These are phyloP conservation scores for Bombus fervidus DNA, from an alignment of 1,140 invertebrate species.

Conservation along the genomic window DNA sequence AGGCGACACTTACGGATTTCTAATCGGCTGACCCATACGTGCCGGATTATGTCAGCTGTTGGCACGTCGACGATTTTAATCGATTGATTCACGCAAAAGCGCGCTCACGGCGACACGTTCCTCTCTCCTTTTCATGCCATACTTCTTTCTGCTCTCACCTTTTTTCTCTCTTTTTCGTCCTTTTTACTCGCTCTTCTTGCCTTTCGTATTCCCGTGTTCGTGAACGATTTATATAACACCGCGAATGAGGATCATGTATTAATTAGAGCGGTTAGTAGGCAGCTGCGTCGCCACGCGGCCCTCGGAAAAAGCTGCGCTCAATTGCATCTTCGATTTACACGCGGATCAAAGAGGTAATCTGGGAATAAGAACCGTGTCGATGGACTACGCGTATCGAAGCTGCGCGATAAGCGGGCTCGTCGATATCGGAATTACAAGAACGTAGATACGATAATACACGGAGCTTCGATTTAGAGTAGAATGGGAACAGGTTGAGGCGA, in stretches of 20 bases:
- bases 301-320: slow-evolving; percentile 20
- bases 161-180: too few species aligned
- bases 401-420: not conserved
- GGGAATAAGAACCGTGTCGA: not conserved
- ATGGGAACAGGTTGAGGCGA: not conserved
- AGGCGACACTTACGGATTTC: slow-evolving; percentile 55
- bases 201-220: not conserved
- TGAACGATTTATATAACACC: slow-evolving; percentile 21
- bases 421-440: not conserved
- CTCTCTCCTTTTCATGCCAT: slow-evolving; percentile 7
- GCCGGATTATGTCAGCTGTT: slow-evolving; percentile 48
- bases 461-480: not conserved
- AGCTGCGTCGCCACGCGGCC: slow-evolving; percentile 31
- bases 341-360: slow-evolving; percentile 3
- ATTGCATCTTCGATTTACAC: slow-evolving; percentile 26
- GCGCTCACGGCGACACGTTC: not conserved
- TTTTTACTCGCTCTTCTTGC: not conserved
- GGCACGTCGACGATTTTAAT: slow-evolving; percentile 51
- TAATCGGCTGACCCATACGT: slow-evolving; percentile 42
- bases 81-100: slow-evolving; percentile 25
- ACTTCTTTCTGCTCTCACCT: not conserved
- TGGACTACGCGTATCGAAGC: not conserved
- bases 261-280: slow-evolving; percentile 31
- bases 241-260: slow-evolving; percentile 39
- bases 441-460: not conserved